phyloP scores from a whole-genome alignment of 2,888 invertebrate genomes.

The Brachypterus glaber region DNA sequence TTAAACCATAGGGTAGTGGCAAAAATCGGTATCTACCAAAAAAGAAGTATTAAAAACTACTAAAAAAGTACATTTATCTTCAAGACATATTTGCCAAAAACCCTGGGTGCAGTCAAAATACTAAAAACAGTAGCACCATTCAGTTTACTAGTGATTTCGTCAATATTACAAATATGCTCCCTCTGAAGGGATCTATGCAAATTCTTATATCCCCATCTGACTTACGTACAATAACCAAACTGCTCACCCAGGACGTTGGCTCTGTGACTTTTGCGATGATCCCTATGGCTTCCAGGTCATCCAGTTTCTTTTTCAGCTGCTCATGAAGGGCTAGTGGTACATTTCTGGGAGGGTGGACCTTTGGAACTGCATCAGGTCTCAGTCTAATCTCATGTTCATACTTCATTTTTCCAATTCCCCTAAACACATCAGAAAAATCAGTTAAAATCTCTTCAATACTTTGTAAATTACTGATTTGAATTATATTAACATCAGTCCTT shows the following conservation, averaged over 20 bases:
- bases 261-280: conserved; percentile 16
- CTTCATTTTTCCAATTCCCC: conserved; percentile 12
- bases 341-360: conserved; percentile 13
- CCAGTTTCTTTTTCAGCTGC: conserved; percentile 15
- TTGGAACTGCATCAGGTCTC: conserved; percentile 10
- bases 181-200: conserved; percentile 19
- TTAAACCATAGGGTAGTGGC: conserved; percentile 12
- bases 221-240: conserved; percentile 20
- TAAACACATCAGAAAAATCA: conserved; percentile 11
- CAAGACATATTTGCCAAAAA: conserved; percentile 15
- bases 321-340: conserved; percentile 15
- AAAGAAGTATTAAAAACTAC: conserved; percentile 18
- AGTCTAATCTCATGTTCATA: conserved; percentile 12
- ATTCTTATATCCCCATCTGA: conserved; percentile 16
- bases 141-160: conserved; percentile 16
- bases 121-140: conserved; percentile 15
- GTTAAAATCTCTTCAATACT: conserved; percentile 3
- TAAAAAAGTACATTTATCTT: conserved; percentile 16
- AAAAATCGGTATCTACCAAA: conserved; percentile 15
- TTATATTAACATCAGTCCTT: conserved; percentile 4
- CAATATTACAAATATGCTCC: conserved; percentile 11
- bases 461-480: too few species aligned
- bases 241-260: conserved; percentile 18
- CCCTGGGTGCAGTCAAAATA: conserved; percentile 17
- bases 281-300: conserved; percentile 11